These are phyloP conservation scores for Ceratina japonica DNA, from an alignment of 1,140 invertebrate genomes.

Conservation along the genomic window DNA sequence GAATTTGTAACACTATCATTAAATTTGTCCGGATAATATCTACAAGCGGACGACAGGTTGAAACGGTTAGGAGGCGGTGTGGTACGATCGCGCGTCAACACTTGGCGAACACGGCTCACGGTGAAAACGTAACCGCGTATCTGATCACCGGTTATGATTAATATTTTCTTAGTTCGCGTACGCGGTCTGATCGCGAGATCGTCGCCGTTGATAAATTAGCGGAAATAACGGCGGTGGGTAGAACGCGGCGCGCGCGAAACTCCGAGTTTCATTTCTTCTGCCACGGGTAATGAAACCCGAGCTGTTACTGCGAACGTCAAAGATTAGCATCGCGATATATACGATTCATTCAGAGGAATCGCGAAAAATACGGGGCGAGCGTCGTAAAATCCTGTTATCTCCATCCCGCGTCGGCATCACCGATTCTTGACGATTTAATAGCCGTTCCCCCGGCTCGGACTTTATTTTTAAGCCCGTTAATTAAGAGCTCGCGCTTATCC, in stretches of 20 bases:
- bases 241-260: too few species aligned
- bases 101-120: background rate
- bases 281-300: conserved; percentile 28
- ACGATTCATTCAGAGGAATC: background rate
- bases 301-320: conserved; percentile 2
- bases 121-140: conserved; percentile 8
- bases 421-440: background rate
- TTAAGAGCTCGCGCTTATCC: background rate
- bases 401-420: background rate
- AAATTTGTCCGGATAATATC: conserved; percentile 2
- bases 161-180: conserved; percentile 34
- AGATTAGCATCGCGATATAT: conserved; percentile 10
- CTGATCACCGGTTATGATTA: conserved; percentile 35
- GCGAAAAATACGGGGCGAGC: background rate
- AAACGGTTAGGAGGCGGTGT: conserved; percentile 1
- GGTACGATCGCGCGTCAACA: conserved; percentile 34
- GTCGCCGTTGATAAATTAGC: conserved; percentile 42
- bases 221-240: conserved; percentile 26
- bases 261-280: conserved; percentile 19
- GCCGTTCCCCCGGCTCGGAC: background rate
- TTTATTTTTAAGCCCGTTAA: too few species aligned
- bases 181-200: conserved; percentile 27
- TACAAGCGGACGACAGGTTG: background rate
- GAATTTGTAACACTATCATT: conserved; percentile 22
- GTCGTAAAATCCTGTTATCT: background rate